These are phyloP conservation scores for Musca domestica DNA, from an alignment of 1,140 invertebrate species.

Conservation along the genomic window DNA sequence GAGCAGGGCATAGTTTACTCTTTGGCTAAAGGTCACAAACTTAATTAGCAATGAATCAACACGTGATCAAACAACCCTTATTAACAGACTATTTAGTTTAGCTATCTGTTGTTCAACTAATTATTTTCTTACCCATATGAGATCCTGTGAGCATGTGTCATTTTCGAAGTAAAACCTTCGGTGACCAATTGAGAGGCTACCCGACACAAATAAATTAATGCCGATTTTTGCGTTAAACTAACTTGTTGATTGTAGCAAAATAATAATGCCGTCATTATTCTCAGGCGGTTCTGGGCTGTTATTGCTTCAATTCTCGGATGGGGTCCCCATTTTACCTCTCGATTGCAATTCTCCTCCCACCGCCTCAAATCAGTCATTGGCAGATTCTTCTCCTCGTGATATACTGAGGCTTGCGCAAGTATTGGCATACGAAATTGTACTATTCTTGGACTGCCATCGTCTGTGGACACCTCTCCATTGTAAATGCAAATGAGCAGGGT, in stretches of 20 bases:
- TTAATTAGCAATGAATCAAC: too few relatives aligned
- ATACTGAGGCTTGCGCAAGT: constrained; percentile 83
- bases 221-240: constrained; percentile 70
- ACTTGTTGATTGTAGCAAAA: constrained; percentile 86
- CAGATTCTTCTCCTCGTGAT: constrained; percentile 69
- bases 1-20: too few relatives aligned
- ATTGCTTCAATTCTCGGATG: constrained; percentile 80
- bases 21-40: too few relatives aligned
- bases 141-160: constrained; percentile 65
- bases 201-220: constrained; percentile 80
- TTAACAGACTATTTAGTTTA: constrained; percentile 18
- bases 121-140: constrained; percentile 57
- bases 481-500: constrained; percentile 85
- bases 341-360: constrained; percentile 82
- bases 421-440: constrained; percentile 84
- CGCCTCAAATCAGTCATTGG: constrained; percentile 61
- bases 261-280: constrained; percentile 80
- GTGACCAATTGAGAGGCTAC: constrained; percentile 74
- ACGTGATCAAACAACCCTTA: constrained; percentile 11
- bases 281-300: constrained; percentile 80
- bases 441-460: constrained; percentile 75
- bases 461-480: constrained; percentile 75
- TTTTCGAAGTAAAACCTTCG: constrained; percentile 50
- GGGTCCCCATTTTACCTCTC: constrained; percentile 83
- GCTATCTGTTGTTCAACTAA: not conserved